A percentile compares a stretch with the other conserved stretches of the same genome.
These are phyloP conservation scores for Galaxias olidus DNA, from an alignment of 2,797 vertebrate genomes.

Conservation along the genomic window DNA sequence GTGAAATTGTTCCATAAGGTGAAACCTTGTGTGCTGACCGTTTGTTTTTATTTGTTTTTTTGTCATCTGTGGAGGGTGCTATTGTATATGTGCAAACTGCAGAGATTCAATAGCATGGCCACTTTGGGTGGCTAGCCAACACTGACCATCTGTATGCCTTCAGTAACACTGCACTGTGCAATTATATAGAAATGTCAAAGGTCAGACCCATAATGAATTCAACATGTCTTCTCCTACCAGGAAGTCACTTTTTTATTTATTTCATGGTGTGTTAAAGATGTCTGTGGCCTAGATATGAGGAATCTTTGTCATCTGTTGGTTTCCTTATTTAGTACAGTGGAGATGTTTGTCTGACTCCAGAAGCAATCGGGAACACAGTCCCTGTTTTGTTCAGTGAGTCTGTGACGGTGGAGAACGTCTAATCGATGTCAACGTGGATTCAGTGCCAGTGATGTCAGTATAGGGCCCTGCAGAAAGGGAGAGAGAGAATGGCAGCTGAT, in stretches of 20 bases:
- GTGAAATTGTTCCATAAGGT: no score
- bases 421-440: constrained; percentile 36
- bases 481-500: constrained; percentile 38
- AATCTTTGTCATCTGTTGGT: constrained; percentile 29
- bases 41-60: no score
- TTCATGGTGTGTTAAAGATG: constrained; percentile 33
- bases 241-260: constrained; percentile 22
- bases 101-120: no score
- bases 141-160: not conserved
- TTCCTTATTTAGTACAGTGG: no score
- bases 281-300: constrained; percentile 30
- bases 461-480: not conserved
- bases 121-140: not conserved
- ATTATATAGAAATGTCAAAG: constrained; percentile 23
- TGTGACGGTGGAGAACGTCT: constrained; percentile 22
- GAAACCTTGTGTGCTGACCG: no score
- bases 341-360: constrained; percentile 5
- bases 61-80: no score
- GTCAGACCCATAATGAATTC: constrained; percentile 22
- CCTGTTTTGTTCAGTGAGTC: constrained; percentile 19
- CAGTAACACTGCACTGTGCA: constrained; percentile 23
- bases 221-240: constrained; percentile 10
- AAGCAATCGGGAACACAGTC: constrained; percentile 7
- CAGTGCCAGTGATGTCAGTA: constrained; percentile 37
- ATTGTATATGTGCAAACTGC: no score